Evolutionary conservation across 2,888 invertebrate genomes (phyloP).

Genomic region (Stegana nigrithorax): DNA sequence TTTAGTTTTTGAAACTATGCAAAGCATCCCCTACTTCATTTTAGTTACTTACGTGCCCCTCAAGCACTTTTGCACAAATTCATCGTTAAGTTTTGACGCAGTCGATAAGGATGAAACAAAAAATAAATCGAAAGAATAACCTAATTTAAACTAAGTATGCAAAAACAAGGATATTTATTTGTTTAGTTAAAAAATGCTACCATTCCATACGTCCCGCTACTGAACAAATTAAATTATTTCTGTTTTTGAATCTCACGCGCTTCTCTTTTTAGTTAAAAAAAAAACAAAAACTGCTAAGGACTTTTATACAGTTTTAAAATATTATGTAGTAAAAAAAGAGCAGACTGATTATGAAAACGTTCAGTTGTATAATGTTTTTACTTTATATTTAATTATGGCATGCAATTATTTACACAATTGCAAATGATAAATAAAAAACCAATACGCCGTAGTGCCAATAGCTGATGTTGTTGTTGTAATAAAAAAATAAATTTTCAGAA

Average conservation of each 20-base stretch:
- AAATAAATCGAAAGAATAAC: too few relatives aligned
- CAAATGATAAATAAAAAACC: conserved; percentile 34
- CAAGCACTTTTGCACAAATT: too few relatives aligned
- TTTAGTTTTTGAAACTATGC: conserved; percentile 12
- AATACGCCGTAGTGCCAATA: too few relatives aligned
- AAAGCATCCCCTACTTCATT: neutral
- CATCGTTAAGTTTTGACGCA: too few relatives aligned
- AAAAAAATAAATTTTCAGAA: conserved; percentile 28
- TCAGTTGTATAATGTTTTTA: conserved; percentile 34
- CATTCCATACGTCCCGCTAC: conserved; percentile 45
- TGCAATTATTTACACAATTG: conserved; percentile 37
- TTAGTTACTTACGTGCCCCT: neutral
- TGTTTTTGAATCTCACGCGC: too few relatives aligned
- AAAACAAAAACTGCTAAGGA: conserved; percentile 27
- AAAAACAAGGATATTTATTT: neutral
- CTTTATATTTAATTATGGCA: conserved; percentile 15
- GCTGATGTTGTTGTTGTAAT: too few relatives aligned
- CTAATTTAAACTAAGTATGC: too few relatives aligned
- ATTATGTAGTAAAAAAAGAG: conserved; percentile 32
- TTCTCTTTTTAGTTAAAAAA: conserved; percentile 37
- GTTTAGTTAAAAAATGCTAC: neutral
- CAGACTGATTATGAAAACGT: conserved; percentile 54
- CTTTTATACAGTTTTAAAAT: conserved; percentile 24
- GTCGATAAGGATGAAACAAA: too few relatives aligned
- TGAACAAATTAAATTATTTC: conserved; percentile 37